A percentile compares a stretch with the other conserved stretches of the same genome.
phyloP scores from a whole-genome alignment of 2,888 invertebrate species.

The Tridacna crocea region DNA sequence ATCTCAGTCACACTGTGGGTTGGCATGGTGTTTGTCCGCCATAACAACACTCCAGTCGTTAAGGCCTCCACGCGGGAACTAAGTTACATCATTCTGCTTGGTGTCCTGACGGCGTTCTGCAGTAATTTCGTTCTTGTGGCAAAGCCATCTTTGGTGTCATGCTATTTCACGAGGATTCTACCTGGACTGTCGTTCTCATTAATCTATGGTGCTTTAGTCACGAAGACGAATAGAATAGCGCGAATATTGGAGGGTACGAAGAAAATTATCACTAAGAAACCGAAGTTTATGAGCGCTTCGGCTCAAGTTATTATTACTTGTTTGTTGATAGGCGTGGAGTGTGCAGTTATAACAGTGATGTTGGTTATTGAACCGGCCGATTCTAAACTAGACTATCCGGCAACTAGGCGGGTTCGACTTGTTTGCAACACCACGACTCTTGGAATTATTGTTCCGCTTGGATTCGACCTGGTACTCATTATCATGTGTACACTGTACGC shows the following conservation, averaged over 20 bases:
- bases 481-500: conserved; percentile 97
- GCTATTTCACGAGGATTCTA: conserved; percentile 95
- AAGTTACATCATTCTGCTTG: conserved; percentile 92
- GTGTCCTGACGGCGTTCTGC: conserved; percentile 80
- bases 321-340: conserved; percentile 94
- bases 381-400: conserved; percentile 84
- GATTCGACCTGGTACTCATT: conserved; percentile 90
- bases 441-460: conserved; percentile 91
- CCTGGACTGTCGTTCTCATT: conserved; percentile 98
- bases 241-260: conserved; percentile 99
- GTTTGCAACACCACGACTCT: conserved; percentile 88
- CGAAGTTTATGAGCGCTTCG: conserved; percentile 90
- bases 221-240: conserved; percentile 98
- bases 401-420: conserved; percentile 86
- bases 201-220: conserved; percentile 97
- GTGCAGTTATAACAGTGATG: conserved; percentile 88
- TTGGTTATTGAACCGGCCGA: conserved; percentile 87
- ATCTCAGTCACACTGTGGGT: conserved; percentile 92
- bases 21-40: conserved; percentile 91
- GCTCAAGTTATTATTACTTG: conserved; percentile 90
- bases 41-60: conserved; percentile 98
- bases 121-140: conserved; percentile 95
- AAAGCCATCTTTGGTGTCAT: conserved; percentile 90
- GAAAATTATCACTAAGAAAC: conserved; percentile 94
- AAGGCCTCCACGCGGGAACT: conserved; percentile 92